phyloP scores from a whole-genome alignment of 2,113 vertebrate species.

The Cichladusa arquata region DNA sequence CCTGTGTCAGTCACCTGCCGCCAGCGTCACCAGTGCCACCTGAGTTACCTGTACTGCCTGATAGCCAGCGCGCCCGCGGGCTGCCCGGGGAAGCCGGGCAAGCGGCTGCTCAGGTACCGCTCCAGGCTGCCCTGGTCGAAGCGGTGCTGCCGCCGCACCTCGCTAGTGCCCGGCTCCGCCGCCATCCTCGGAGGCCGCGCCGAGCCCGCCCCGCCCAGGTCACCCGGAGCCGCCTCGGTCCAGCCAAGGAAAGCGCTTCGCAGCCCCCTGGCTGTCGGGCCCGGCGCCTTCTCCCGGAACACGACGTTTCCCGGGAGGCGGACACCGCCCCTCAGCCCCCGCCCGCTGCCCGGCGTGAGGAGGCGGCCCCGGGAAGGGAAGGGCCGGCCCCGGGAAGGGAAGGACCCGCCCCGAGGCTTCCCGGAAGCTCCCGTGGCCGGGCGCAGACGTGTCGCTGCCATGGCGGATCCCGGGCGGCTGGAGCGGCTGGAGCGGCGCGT shows the following conservation, averaged over 20 bases:
- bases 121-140: conserved; percentile 76
- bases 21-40: neutral
- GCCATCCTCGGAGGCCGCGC: neutral
- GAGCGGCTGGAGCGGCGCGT: conserved; percentile 82
- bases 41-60: conserved; percentile 81
- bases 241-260: neutral
- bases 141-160: conserved; percentile 77
- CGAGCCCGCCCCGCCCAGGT: neutral
- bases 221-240: neutral
- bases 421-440: neutral
- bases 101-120: conserved; percentile 69
- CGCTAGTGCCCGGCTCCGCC: conserved; percentile 31
- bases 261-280: neutral
- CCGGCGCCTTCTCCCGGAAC: fast-evolving
- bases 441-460: neutral
- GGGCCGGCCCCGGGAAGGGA: neutral
- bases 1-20: neutral
- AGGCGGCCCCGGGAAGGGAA: neutral
- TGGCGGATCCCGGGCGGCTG: conserved; percentile 52
- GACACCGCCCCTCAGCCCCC: fast-evolving
- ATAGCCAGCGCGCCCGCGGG: conserved; percentile 56
- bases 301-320: fast-evolving
- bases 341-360: fast-evolving
- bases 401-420: neutral
- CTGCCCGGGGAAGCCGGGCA: conserved; percentile 66